Percentiles rank a stretch among this genome's conserved stretches.
Evolutionary conservation across 2,797 vertebrate genomes (phyloP).

Genomic region (Pachyuromys duprasi): DNA sequence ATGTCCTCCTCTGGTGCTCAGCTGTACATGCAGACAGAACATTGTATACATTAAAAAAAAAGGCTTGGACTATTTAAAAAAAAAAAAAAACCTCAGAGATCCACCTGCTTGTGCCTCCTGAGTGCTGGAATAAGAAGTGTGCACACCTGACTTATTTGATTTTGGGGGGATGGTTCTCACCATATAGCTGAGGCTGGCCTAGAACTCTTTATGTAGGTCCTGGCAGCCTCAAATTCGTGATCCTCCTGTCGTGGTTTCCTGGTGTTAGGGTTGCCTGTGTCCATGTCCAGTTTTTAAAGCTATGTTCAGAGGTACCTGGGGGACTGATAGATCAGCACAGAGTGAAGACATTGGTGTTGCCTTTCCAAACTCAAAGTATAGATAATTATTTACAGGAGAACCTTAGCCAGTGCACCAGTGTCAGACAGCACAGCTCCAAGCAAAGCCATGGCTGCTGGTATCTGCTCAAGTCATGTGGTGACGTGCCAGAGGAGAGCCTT

Average conservation of each 20-base stretch:
- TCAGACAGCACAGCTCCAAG: neutral
- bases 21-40: too few species aligned
- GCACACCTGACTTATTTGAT: too few species aligned
- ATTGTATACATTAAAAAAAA: too few species aligned
- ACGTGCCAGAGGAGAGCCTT: neutral
- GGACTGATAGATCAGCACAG: neutral
- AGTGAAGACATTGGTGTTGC: neutral
- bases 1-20: too few species aligned
- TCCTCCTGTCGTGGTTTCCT: neutral
- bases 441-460: neutral
- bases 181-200: neutral
- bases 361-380: neutral
- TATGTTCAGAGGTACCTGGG: neutral
- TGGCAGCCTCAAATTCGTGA: neutral
- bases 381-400: neutral
- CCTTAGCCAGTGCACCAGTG: neutral
- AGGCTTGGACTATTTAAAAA: too few species aligned
- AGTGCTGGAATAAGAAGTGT: neutral
- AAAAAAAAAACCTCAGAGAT: neutral
- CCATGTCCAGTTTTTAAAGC: neutral
- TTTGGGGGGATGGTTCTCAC: neutral
- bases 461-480: neutral
- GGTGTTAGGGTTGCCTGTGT: neutral
- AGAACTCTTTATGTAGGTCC: neutral
- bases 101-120: neutral